These are phyloP conservation scores for Micromussa lordhowensis DNA, from an alignment of 92 coral and sea anemone species.

Conservation along the genomic window DNA sequence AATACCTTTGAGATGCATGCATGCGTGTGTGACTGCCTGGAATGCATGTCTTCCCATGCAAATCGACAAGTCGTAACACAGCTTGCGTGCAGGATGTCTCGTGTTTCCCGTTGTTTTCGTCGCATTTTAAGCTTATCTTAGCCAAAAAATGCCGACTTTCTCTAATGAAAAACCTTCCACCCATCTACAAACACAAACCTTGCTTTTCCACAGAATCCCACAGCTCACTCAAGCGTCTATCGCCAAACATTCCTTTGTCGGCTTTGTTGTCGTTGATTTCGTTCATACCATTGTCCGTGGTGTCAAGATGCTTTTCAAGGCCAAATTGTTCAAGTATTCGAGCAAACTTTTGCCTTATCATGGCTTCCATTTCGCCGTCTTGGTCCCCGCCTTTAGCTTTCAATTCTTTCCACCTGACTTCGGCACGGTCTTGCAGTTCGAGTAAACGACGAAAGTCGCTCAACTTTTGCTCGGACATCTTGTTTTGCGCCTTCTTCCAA, in stretches of 20 bases:
- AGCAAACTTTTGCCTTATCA: slow-evolving; percentile 71
- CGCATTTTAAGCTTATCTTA: too few relatives aligned
- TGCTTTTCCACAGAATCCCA: slow-evolving; percentile 78
- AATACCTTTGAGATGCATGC: too few relatives aligned
- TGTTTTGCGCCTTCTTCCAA: slow-evolving; percentile 87
- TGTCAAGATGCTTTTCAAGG: slow-evolving; percentile 38
- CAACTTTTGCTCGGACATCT: slow-evolving; percentile 76
- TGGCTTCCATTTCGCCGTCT: slow-evolving; percentile 84
- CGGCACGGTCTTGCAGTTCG: slow-evolving; percentile 80
- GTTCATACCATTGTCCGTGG: slow-evolving; percentile 14
- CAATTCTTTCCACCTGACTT: slow-evolving; percentile 84
- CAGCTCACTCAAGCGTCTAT: slow-evolving; percentile 78
- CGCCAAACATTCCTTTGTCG: slow-evolving; percentile 47
- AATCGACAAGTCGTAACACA: too few relatives aligned
- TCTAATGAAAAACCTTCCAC: not conserved
- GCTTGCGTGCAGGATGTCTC: too few relatives aligned
- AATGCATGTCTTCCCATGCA: too few relatives aligned
- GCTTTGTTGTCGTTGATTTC: slow-evolving; percentile 64
- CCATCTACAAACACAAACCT: slow-evolving; percentile 59
- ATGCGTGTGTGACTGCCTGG: too few relatives aligned
- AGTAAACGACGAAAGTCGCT: slow-evolving; percentile 69
- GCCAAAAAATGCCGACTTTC: not conserved
- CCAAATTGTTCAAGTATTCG: slow-evolving; percentile 76
- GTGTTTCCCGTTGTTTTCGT: too few relatives aligned
- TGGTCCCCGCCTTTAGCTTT: slow-evolving; percentile 89